A percentile compares a stretch with the other conserved stretches of the same genome.
These are phyloP conservation scores for Tachystola acroxantha DNA, from an alignment of 2,888 invertebrate genomes.

Conservation along the genomic window DNA sequence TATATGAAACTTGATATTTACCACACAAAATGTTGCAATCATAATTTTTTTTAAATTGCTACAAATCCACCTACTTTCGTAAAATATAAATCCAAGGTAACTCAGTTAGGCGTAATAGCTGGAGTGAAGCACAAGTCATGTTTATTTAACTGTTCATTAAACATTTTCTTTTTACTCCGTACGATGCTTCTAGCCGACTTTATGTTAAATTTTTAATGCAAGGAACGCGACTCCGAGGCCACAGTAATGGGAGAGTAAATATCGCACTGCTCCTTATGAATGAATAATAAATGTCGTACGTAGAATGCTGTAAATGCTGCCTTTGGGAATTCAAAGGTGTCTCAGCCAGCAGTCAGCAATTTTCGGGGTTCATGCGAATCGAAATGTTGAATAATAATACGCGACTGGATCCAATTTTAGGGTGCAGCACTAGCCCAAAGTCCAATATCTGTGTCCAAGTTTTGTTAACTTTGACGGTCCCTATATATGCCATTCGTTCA, in stretches of 20 bases:
- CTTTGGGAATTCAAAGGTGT: conserved; percentile 39
- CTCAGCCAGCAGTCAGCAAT: conserved; percentile 17
- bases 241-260: conserved; percentile 69
- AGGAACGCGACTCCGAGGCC: conserved; percentile 57
- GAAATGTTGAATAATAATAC: too few relatives aligned
- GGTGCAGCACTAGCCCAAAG: too few relatives aligned
- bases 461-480: too few relatives aligned
- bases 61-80: too few relatives aligned
- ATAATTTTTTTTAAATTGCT: too few relatives aligned
- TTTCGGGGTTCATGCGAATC: conserved; percentile 14
- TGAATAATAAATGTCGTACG: conserved; percentile 62
- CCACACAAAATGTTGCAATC: too few relatives aligned
- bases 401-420: too few relatives aligned
- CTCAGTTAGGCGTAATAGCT: conserved; percentile 15
- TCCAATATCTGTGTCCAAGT: too few relatives aligned
- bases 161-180: conserved; percentile 29
- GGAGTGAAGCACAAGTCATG: conserved; percentile 18
- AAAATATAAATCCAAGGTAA: conserved; percentile 1
- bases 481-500: too few relatives aligned
- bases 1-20: too few relatives aligned
- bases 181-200: conserved; percentile 37
- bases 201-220: conserved; percentile 61
- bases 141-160: conserved; percentile 36
- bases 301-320: conserved; percentile 46
- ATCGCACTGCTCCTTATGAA: conserved; percentile 64